Conservation (phyloP, 2,113 vertebrate genomes). For the Lagopus muta region DNA sequence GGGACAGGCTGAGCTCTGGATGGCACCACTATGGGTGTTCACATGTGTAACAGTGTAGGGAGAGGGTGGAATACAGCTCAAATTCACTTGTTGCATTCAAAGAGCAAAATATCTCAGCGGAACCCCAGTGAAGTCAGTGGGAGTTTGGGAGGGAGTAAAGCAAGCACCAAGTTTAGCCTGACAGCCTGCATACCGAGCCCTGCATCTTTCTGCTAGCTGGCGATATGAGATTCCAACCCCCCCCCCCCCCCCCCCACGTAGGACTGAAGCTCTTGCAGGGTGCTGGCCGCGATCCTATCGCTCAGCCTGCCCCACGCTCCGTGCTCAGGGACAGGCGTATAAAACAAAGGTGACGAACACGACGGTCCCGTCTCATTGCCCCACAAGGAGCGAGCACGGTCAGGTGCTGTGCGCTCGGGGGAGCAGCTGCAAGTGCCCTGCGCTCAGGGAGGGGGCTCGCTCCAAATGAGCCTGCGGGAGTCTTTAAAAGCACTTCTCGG, state of each 20-base stretch:
- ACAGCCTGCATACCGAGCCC: background rate
- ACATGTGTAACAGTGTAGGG: rapidly evolving
- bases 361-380: rapidly evolving
- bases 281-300: background rate
- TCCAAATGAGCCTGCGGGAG: background rate
- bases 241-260: rapidly evolving
- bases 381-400: background rate
- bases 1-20: rapidly evolving
- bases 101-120: background rate
- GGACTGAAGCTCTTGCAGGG: background rate
- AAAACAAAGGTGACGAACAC: rapidly evolving
- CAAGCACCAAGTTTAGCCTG: rapidly evolving
- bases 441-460: background rate
- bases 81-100: background rate
- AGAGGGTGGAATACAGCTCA: background rate
- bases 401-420: rapidly evolving
- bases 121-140: rapidly evolving
- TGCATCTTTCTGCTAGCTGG: background rate
- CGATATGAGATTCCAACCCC: background rate
- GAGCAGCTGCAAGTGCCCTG: background rate
- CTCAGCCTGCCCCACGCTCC: background rate
- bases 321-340: background rate
- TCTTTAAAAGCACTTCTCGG: background rate
- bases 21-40: rapidly evolving
- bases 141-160: background rate